Percentiles rank a stretch among this genome's conserved stretches.
These are phyloP conservation scores for Phenacoccus solenopsis DNA, from an alignment of 1,140 invertebrate species.

Conservation along the genomic window DNA sequence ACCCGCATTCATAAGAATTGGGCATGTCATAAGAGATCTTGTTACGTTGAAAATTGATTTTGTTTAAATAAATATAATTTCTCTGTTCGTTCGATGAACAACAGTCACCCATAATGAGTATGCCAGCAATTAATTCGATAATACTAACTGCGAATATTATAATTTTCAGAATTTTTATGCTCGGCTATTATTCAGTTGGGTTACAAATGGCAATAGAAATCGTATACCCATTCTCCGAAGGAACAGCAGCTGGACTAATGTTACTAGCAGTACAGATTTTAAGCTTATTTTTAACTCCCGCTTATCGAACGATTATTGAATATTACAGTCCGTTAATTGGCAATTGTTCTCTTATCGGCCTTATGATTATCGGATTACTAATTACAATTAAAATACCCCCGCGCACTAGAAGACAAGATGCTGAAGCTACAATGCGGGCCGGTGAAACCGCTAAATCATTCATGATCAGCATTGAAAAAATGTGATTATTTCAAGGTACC, in stretches of 20 bases:
- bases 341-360: constrained; percentile 48
- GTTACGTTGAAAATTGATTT: too few relatives aligned
- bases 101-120: too few relatives aligned
- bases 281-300: constrained; percentile 63
- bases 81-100: too few relatives aligned
- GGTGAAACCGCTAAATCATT: neutral
- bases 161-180: constrained; percentile 78
- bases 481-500: too few relatives aligned
- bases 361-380: constrained; percentile 49
- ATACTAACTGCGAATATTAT: too few relatives aligned
- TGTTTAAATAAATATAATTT: too few relatives aligned
- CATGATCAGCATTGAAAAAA: neutral
- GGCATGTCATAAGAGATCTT: too few relatives aligned
- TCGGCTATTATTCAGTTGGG: constrained; percentile 84
- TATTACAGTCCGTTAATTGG: constrained; percentile 47
- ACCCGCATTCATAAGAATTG: too few relatives aligned
- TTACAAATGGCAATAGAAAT: constrained; percentile 92
- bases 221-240: constrained; percentile 89
- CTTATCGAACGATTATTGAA: constrained; percentile 45
- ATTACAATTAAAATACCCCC: constrained; percentile 57
- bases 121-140: too few relatives aligned
- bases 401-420: constrained; percentile 49
- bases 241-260: constrained; percentile 68
- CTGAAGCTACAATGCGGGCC: neutral
- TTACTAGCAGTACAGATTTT: constrained; percentile 61